Percentiles rank a stretch among this genome's conserved stretches.
Conservation (phyloP, 2,113 vertebrate species). For the Lamprologus tigripictilis region DNA sequence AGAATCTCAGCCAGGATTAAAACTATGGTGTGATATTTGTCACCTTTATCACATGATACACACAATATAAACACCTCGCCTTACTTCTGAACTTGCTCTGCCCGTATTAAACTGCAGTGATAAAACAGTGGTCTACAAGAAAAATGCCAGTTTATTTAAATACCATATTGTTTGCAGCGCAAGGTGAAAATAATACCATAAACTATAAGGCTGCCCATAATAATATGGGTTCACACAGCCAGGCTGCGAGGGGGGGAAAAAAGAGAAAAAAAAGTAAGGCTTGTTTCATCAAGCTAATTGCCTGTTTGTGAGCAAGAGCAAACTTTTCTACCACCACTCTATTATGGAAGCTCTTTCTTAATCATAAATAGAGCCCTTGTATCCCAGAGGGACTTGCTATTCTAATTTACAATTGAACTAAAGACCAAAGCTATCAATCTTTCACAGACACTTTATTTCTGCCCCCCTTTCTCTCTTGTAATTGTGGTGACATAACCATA, state of each 20-base stretch:
- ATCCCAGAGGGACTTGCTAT: conserved; percentile 89
- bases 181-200: conserved; percentile 92
- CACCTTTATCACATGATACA: conserved; percentile 25
- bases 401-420: conserved; percentile 99
- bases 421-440: conserved; percentile 99
- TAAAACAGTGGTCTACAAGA: conserved; percentile 2
- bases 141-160: conserved; percentile 43
- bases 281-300: conserved; percentile 99
- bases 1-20: conserved; percentile 6
- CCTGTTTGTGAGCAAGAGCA: conserved; percentile 94
- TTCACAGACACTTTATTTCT: conserved; percentile 80
- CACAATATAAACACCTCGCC: conserved; percentile 15
- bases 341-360: conserved; percentile 97
- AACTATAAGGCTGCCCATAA: conserved; percentile 86
- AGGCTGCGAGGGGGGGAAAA: conserved; percentile 71
- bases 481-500: conserved; percentile 90
- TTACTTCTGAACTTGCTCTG: conserved; percentile 31
- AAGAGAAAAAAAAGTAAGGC: conserved; percentile 74
- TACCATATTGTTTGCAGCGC: conserved; percentile 60
- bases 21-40: conserved; percentile 11
- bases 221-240: conserved; percentile 91
- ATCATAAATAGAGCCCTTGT: conserved; percentile 96
- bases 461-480: conserved; percentile 72
- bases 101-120: not conserved
- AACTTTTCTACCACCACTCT: conserved; percentile 93